A percentile compares a stretch with the other conserved stretches of the same genome.
These are phyloP conservation scores for Pyrgus malvae DNA, from an alignment of 2,888 invertebrate species.

Conservation along the genomic window DNA sequence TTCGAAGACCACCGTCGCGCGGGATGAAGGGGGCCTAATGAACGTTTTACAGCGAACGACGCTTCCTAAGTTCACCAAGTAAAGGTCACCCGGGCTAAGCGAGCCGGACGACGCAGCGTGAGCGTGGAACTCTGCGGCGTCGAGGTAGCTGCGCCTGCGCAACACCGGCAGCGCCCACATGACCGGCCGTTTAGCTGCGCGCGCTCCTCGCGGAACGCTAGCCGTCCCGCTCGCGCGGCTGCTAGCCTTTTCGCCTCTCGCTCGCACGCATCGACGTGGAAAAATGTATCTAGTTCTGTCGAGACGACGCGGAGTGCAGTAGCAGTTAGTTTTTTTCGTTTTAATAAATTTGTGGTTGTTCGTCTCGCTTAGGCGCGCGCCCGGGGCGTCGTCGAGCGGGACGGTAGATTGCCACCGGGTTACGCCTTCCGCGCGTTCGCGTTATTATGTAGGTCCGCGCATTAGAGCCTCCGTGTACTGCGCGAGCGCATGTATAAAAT, in stretches of 20 bases:
- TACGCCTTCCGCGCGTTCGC: constrained; percentile 81
- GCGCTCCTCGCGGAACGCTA: constrained; percentile 50
- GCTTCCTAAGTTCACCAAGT: constrained; percentile 81
- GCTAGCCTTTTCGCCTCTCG: constrained; percentile 40
- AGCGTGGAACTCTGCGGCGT: constrained; percentile 73
- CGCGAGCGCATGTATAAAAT: constrained; percentile 71
- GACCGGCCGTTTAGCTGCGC: constrained; percentile 70
- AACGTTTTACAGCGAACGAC: constrained; percentile 76
- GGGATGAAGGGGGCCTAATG: constrained; percentile 74
- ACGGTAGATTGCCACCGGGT: constrained; percentile 75
- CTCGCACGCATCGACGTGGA: constrained; percentile 68
- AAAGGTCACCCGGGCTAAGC: constrained; percentile 79
- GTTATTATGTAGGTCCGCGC: constrained; percentile 78
- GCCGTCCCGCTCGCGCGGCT: constrained; percentile 53
- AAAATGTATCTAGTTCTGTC: constrained; percentile 82
- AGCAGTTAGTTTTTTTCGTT: constrained; percentile 73
- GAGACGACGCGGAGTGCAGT: constrained; percentile 80
- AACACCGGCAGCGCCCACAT: constrained; percentile 82
- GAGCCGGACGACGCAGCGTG: constrained; percentile 74
- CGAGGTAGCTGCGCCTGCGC: constrained; percentile 78
- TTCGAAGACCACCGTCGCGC: constrained; percentile 58
- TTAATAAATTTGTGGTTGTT: constrained; percentile 81
- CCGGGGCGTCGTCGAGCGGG: constrained; percentile 71
- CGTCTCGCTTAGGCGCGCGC: constrained; percentile 77
- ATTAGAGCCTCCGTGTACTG: constrained; percentile 74